A percentile compares a stretch with the other conserved stretches of the same genome.
Conservation (phyloP, 37 sponge, comb jelly and placozoan genomes). For the Mnemiopsis leidyi region DNA sequence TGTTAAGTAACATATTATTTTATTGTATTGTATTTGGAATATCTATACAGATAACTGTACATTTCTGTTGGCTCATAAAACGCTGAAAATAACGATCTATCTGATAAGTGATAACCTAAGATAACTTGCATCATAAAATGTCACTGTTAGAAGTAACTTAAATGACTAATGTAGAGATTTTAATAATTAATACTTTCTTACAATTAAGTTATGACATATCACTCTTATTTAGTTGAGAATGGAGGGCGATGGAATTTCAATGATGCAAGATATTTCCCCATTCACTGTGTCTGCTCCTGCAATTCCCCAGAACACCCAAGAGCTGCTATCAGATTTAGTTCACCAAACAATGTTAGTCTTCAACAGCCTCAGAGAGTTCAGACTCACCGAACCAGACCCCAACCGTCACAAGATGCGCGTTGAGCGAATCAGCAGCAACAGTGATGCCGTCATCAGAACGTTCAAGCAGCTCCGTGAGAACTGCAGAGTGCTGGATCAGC, state of each 20-base stretch:
- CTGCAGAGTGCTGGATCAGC: not conserved
- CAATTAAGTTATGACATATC: no score
- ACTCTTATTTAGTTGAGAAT: no score
- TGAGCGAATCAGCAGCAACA: not conserved
- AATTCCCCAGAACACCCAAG: constrained; percentile 54
- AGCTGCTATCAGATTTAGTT: constrained; percentile 20
- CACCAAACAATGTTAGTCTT: constrained; percentile 58
- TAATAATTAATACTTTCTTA: no score
- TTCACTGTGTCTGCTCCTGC: not conserved
- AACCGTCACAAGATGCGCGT: constrained; percentile 18
- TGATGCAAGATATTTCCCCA: not conserved
- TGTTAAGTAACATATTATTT: no score
- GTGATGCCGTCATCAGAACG: not conserved
- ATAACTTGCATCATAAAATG: no score
- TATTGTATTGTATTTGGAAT: no score
- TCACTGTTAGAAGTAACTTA: no score
- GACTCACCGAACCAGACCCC: constrained; percentile 30
- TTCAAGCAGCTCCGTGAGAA: constrained; percentile 39
- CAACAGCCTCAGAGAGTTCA: constrained; percentile 39
- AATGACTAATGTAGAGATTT: no score
- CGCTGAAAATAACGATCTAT: no score
- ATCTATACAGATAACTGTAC: no score
- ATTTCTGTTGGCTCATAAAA: no score
- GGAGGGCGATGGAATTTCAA: not conserved
- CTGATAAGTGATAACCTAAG: no score